Percentiles rank a stretch among this genome's conserved stretches.
These are phyloP conservation scores for Leptinotarsa lineolata DNA, from an alignment of 1,140 invertebrate genomes.

Conservation along the genomic window DNA sequence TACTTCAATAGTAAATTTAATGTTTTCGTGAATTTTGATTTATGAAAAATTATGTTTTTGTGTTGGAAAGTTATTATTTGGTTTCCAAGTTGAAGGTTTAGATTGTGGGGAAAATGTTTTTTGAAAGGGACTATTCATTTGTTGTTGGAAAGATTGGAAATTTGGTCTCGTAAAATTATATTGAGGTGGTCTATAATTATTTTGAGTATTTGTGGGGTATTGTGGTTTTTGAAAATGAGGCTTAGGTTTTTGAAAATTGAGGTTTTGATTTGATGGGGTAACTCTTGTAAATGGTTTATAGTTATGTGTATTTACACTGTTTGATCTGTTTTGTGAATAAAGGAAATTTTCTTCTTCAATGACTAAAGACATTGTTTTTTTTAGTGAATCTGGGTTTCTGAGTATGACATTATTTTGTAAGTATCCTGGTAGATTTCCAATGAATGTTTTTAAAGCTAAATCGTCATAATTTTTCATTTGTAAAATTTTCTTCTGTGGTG, in stretches of 20 bases:
- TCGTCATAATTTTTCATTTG: slow-evolving; percentile 14
- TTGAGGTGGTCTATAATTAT: neutral
- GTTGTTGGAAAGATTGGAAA: no score
- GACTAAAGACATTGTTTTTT: neutral
- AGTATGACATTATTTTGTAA: slow-evolving; percentile 13
- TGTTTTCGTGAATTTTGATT: no score
- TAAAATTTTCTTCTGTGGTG: neutral
- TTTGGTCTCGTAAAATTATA: slow-evolving; percentile 5
- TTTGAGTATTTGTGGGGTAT: neutral
- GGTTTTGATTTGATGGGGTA: neutral
- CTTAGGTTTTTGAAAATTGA: neutral
- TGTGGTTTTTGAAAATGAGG: neutral
- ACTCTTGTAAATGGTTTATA: slow-evolving; percentile 3
- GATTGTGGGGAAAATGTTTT: neutral
- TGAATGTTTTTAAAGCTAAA: slow-evolving; percentile 10
- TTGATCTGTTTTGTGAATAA: slow-evolving; percentile 4
- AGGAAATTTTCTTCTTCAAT: slow-evolving; percentile 10
- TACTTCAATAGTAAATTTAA: no score
- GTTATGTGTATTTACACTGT: neutral
- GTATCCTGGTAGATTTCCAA: neutral
- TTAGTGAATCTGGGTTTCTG: neutral
- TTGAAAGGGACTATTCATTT: neutral
- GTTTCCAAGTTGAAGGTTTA: neutral
- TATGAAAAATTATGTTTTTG: no score
- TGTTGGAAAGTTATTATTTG: slow-evolving; percentile 14